Evolutionary conservation across 2,888 invertebrate species (phyloP), one percentile per base, ranked within the genome.

Genomic region (Adela reaumurella): DNA sequence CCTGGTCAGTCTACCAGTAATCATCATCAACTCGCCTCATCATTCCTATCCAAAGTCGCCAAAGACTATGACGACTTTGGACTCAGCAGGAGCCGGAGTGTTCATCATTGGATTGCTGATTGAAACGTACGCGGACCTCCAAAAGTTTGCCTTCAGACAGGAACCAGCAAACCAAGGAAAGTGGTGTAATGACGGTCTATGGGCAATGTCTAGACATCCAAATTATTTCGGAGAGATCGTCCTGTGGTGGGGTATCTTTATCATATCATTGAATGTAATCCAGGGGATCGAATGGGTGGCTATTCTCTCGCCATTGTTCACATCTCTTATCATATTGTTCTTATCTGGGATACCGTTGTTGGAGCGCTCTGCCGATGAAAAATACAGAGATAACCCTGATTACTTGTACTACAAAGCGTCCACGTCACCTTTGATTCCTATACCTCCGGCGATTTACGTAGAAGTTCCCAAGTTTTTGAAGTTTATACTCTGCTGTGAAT

Each of bases 161-260:
- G 92, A 95, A 67, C 90, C 93, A 1, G 82, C 82, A 0, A 96
- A 96, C 66, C 89, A 91, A 67, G 94, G 94, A 24, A 91, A 90
- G 68, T 95, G 94, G 89, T 95, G 95, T 67, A 92, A 94, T 63
- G 92, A 91, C 60, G 94, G 92, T 2, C 70, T 93, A 10, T 96
- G 95, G 95, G 84, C 89, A 41, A 68, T 93, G 43, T 94, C 94
- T 0, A 82, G 96, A 52, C 95, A 96, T 72, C 96, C 96, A 0
- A 96, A 96, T 67, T 96, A 95, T 65, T 95, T 96, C 64, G 96
- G 96, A 0, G 96, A 96, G 74, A 92, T 95, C 11, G 83, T 93
- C 0, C 82, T 96, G 16, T 94, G 96, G 95, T 92, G 94, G 90
- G 94, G 96, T 3, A 88, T 95, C 58, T 95, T 95, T 64, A 86